Conservation (phyloP, 2,797 vertebrate genomes). For the Malacoctenus gilli region DNA sequence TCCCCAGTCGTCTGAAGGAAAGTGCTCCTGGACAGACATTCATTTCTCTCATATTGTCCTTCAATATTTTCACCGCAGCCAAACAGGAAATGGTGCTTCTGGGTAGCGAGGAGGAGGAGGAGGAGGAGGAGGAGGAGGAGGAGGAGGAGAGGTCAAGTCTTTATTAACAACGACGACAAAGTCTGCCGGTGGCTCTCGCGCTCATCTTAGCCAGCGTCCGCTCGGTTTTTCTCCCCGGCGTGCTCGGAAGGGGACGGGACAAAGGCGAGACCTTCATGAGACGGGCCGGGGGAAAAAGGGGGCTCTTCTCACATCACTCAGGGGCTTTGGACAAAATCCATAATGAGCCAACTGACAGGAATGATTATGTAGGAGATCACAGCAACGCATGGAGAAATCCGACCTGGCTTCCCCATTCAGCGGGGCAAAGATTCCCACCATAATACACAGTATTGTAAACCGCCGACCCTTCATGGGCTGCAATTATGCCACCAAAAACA, state of each 20-base stretch:
- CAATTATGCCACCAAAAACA: constrained; percentile 83
- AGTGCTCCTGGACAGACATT: constrained; percentile 50
- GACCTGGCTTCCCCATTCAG: constrained; percentile 80
- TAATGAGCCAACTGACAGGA: constrained; percentile 93
- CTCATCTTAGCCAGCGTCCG: constrained; percentile 52
- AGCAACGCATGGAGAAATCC: constrained; percentile 86
- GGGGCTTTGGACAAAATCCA: constrained; percentile 88
- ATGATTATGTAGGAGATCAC: constrained; percentile 87
- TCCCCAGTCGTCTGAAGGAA: constrained; percentile 9
- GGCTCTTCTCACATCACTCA: constrained; percentile 89
- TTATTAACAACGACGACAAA: constrained; percentile 66
- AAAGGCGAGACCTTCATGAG: constrained; percentile 81
- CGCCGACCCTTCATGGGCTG: constrained; percentile 78
- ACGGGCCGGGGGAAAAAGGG: constrained; percentile 75
- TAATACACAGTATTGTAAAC: constrained; percentile 85
- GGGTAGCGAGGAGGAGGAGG: constrained; percentile 39
- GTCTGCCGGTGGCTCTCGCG: constrained; percentile 58
- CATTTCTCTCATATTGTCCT: constrained; percentile 46
- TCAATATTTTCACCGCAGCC: constrained; percentile 58
- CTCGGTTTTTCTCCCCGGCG: constrained; percentile 34
- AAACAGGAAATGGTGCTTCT: constrained; percentile 70
- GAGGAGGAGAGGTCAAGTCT: constrained; percentile 31
- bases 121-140: background rate
- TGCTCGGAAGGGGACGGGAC: constrained; percentile 65
- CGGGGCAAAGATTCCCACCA: constrained; percentile 87